Conservation (phyloP, 2,113 vertebrate genomes). For the Myrmophylax atrothorax region DNA sequence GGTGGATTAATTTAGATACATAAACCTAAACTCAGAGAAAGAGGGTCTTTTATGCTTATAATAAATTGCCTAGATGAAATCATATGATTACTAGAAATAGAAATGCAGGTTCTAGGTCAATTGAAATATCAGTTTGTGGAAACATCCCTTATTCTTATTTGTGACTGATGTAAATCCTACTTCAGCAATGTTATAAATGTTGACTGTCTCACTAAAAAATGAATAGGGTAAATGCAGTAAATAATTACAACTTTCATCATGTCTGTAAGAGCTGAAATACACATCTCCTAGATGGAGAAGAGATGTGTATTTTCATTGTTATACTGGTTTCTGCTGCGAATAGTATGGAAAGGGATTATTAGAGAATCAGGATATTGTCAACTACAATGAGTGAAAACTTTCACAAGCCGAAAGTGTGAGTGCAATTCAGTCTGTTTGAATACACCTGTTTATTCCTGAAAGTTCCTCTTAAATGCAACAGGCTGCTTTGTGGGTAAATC, state of each 20-base stretch:
- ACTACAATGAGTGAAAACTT: background rate
- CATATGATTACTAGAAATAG: background rate
- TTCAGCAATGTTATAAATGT: background rate
- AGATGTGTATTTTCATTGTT: background rate
- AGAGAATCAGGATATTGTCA: background rate
- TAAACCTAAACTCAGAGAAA: background rate
- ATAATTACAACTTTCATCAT: background rate
- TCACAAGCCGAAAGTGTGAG: background rate
- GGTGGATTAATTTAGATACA: background rate
- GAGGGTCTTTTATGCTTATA: rapidly evolving
- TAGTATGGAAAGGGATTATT: background rate
- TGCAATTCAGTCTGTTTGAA: background rate
- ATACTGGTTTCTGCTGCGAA: background rate
- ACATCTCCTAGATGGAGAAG: background rate
- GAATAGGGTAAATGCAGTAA: background rate
- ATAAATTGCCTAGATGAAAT: background rate
- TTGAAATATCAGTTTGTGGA: background rate
- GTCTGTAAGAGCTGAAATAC: background rate
- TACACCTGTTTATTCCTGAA: background rate
- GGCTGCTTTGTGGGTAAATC: background rate
- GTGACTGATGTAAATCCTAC: background rate
- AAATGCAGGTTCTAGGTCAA: background rate
- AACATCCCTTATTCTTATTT: background rate
- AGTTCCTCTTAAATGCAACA: background rate
- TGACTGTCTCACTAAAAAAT: background rate